Evolutionary conservation across 2,888 invertebrate species (phyloP), one percentile per base, ranked within the genome.

Genomic region (Hypena proboscidalis): DNA sequence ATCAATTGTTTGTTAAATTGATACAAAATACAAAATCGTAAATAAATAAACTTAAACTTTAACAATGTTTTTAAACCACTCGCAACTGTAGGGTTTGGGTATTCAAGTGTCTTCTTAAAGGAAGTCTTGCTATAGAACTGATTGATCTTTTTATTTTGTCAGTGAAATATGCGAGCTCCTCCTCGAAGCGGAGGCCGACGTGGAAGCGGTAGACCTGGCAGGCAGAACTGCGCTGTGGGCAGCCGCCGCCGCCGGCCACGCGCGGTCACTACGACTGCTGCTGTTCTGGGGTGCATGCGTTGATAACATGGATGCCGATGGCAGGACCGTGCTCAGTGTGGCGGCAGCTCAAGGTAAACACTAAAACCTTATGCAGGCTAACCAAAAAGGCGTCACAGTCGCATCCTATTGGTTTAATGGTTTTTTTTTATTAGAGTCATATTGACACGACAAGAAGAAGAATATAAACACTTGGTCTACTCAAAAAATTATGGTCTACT

Each of bases 251-350:
- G 97, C 97, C 84, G 98, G 98, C 0, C 98, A 98, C 83, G 95
- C 97, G 13, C 92, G 94, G 7, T 95, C 97, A 0, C 96, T 97
- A 1, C 95, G 96, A 8, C 91, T 97, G 56, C 89, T 98, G 56
- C 92, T 98, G 53, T 98, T 97, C 89, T 98, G 98, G 98, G 98
- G 98, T 23, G 98, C 98, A 51, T 97, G 97, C 71, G 97, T 98
- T 36, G 98, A 98, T 86, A 95, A 95, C 67, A 98, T 98, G 92
- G 98, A 99, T 86, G 94, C 95, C 2, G 98, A 98, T 80, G 98
- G 98, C 0, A 92, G 98, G 21, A 98, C 98, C 0, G 98, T 97
- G 43, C 92, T 97, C 10, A 95, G 95, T 48, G 95, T 96, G 1
- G 96, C 96, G 1, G 96, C 96, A 0, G 96, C 96, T 0, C 96